A percentile compares a stretch with the other conserved stretches of the same genome.
phyloP scores from a whole-genome alignment of 2,113 vertebrate genomes.

The Trichechus manatus region DNA sequence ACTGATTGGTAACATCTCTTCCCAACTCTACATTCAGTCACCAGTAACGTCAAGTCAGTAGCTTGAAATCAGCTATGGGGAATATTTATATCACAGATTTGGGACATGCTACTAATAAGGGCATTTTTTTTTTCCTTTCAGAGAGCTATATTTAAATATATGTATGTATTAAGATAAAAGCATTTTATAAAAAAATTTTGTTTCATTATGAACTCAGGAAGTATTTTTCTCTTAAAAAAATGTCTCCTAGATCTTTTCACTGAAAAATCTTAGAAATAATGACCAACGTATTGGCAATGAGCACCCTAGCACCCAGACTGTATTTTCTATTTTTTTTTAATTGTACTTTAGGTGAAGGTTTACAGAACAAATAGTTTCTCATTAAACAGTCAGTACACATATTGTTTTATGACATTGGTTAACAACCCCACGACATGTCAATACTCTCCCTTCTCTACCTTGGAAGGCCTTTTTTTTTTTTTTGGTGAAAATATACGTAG shows the following conservation, averaged over 20 bases:
- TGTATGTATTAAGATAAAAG: not conserved
- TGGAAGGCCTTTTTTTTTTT: too few relatives aligned
- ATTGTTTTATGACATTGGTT: too few relatives aligned
- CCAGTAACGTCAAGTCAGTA: not conserved
- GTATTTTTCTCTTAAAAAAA: not conserved
- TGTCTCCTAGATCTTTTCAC: not conserved
- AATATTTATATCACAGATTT: not conserved
- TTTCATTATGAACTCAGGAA: conserved; percentile 7
- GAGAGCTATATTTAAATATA: not conserved
- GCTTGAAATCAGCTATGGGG: not conserved
- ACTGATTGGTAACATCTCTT: not conserved
- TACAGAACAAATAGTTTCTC: too few relatives aligned
- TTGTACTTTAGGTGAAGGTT: too few relatives aligned
- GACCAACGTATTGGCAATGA: not conserved
- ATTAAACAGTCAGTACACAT: too few relatives aligned
- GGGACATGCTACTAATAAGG: not conserved
- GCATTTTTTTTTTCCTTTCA: not conserved
- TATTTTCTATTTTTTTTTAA: too few relatives aligned
- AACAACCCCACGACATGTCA: too few relatives aligned
- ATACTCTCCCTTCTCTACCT: too few relatives aligned
- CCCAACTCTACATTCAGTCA: not conserved
- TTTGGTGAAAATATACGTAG: too few relatives aligned
- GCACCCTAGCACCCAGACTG: not conserved
- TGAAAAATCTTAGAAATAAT: not conserved
- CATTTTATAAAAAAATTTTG: not conserved